These are phyloP conservation scores for Periplaneta americana DNA, from an alignment of 1,140 invertebrate genomes.

Conservation along the genomic window DNA sequence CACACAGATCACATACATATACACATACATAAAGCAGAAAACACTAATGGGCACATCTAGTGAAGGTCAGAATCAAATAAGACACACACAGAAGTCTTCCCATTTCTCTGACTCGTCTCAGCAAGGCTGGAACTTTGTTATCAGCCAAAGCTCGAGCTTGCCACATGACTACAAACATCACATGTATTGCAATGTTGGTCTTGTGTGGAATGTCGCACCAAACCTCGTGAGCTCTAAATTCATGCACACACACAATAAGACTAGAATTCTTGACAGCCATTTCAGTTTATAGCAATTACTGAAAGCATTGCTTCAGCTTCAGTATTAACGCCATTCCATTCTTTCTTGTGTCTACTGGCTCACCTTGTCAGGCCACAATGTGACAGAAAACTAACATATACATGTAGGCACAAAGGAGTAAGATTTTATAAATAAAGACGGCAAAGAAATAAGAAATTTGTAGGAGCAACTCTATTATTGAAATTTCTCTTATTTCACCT, in stretches of 20 bases:
- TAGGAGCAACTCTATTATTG: no score
- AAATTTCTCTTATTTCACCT: no score
- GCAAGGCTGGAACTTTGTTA: neutral
- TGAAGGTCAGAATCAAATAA: neutral
- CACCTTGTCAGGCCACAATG: neutral
- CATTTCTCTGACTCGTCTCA: neutral
- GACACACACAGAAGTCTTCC: neutral
- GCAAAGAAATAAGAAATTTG: neutral
- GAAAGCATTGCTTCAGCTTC: neutral
- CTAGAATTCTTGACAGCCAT: conserved; percentile 12
- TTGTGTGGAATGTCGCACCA: neutral
- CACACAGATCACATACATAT: conserved; percentile 22
- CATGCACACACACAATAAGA: conserved; percentile 4
- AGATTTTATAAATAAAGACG: neutral
- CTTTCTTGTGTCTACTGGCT: neutral
- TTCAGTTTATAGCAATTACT: no score
- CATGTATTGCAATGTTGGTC: neutral
- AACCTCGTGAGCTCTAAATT: neutral
- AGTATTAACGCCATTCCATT: neutral
- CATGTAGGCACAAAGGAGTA: neutral
- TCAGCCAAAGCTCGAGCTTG: neutral
- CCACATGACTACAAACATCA: neutral
- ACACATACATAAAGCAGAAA: neutral
- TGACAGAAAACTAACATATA: neutral
- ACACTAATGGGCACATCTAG: conserved; percentile 5